A percentile compares a stretch with the other conserved stretches of the same genome.
These are phyloP conservation scores for Mirza zaza DNA, from an alignment of 2,113 vertebrate species.

Conservation along the genomic window DNA sequence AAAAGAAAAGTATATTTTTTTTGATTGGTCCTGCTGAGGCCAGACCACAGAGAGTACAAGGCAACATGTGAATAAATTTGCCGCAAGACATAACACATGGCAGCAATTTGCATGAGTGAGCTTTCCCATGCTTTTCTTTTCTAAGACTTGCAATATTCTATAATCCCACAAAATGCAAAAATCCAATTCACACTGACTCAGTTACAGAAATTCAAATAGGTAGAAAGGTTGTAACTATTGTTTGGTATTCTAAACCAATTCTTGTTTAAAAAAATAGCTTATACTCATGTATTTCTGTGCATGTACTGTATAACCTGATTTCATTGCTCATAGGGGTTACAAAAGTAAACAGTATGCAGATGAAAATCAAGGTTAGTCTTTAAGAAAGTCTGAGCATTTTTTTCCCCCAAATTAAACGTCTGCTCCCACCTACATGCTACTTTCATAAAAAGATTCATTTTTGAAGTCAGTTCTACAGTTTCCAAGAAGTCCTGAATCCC, in stretches of 20 bases:
- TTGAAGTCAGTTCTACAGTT: neutral
- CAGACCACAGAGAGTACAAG: neutral
- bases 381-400: neutral
- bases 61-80: neutral
- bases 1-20: neutral
- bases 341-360: neutral
- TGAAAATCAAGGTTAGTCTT: neutral
- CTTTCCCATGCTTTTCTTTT: neutral
- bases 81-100: slow-evolving; percentile 13
- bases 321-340: neutral
- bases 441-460: neutral
- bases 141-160: neutral
- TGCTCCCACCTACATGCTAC: neutral
- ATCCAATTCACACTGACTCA: neutral
- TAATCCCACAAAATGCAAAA: neutral
- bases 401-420: neutral
- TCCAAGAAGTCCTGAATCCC: neutral
- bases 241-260: slow-evolving; percentile 19
- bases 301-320: neutral
- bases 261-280: neutral
- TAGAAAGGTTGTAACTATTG: neutral
- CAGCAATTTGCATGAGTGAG: neutral
- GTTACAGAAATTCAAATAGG: slow-evolving; percentile 4
- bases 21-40: neutral
- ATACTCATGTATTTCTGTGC: neutral